Evolutionary conservation across 2,113 vertebrate genomes (phyloP).

Genomic region (Calyptommatus sinebrachiatus): DNA sequence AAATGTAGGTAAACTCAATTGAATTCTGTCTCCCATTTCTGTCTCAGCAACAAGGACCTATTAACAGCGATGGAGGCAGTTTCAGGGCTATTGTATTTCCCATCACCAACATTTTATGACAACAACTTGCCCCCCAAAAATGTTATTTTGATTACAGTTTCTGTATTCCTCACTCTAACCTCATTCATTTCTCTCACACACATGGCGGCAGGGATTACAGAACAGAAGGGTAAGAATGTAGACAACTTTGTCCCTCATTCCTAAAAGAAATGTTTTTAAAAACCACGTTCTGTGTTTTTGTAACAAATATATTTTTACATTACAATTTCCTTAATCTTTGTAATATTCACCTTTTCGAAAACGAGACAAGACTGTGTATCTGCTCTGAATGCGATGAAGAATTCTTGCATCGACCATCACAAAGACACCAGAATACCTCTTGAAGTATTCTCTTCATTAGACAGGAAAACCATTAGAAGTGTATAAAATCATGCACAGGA

Average conservation of each 20-base stretch:
- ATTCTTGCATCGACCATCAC: too few species aligned
- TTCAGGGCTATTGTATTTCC: too few species aligned
- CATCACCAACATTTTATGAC: not conserved
- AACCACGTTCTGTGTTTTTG: too few species aligned
- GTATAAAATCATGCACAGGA: too few species aligned
- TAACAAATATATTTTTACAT: not conserved
- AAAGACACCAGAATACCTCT: too few species aligned
- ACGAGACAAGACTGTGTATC: not conserved
- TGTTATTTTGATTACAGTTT: too few species aligned
- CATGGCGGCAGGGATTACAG: not conserved
- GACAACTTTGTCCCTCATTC: not conserved
- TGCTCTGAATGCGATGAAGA: not conserved
- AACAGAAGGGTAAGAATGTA: not conserved
- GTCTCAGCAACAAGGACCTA: too few species aligned
- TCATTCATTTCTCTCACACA: too few species aligned
- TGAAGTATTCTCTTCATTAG: not conserved
- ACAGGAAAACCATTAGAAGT: not conserved
- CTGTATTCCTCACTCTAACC: too few species aligned
- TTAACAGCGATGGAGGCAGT: not conserved
- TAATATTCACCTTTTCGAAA: not conserved
- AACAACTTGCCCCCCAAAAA: too few species aligned
- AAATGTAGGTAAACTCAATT: not conserved
- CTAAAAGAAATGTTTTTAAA: not conserved
- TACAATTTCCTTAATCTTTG: not conserved
- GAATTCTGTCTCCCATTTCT: too few species aligned